Percentiles rank a stretch among this genome's conserved stretches.
phyloP scores from a whole-genome alignment of 1,140 invertebrate species.

The Aethina tumida region DNA sequence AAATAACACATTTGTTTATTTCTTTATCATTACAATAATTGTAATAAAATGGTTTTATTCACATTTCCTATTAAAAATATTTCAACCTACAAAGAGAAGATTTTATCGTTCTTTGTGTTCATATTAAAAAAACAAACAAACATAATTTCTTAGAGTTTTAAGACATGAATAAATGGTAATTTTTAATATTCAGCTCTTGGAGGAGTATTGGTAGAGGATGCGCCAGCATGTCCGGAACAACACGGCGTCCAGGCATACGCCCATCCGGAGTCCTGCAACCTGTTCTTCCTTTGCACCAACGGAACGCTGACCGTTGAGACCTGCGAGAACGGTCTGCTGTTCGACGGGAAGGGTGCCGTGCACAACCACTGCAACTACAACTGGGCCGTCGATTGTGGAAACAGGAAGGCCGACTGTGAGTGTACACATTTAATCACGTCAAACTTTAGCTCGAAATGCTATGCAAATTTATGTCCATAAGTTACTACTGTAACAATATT shows the following conservation, averaged over 20 bases:
- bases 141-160: background rate
- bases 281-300: constrained; percentile 85
- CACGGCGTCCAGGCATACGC: constrained; percentile 68
- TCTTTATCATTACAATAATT: background rate
- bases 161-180: background rate
- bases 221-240: constrained; percentile 53
- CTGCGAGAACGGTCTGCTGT: constrained; percentile 86
- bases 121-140: background rate
- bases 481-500: no score
- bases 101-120: background rate
- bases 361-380: constrained; percentile 90
- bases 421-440: constrained; percentile 24
- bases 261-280: constrained; percentile 73
- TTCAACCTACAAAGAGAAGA: background rate
- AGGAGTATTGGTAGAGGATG: constrained; percentile 30
- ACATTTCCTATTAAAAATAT: no score
- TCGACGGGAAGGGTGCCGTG: constrained; percentile 77
- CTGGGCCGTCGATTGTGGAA: constrained; percentile 84
- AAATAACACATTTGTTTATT: background rate
- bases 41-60: background rate
- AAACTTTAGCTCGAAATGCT: no score
- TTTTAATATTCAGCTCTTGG: constrained; percentile 20
- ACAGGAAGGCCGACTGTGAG: constrained; percentile 71
- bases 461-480: no score
- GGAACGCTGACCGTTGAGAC: constrained; percentile 81